These are phyloP conservation scores for Tinamus guttatus DNA, from an alignment of 2,113 vertebrate species.

Conservation along the genomic window DNA sequence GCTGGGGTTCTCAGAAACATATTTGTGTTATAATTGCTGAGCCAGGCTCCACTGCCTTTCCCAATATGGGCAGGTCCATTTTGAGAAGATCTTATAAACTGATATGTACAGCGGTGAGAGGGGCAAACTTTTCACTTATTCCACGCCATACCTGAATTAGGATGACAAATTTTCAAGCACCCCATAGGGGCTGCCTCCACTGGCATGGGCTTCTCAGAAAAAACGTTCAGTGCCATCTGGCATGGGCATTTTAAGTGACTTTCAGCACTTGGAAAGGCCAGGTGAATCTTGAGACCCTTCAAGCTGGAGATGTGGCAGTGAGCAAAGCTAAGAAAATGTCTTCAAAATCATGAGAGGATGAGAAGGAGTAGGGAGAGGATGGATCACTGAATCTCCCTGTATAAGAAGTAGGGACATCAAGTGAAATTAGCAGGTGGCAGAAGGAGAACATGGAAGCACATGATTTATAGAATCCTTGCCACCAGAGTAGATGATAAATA, in stretches of 20 bases:
- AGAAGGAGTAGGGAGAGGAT: not conserved
- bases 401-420: not conserved
- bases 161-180: not conserved
- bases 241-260: not conserved
- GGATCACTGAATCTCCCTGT: not conserved
- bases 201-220: not conserved
- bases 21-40: slow-evolving; percentile 28
- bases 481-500: not conserved
- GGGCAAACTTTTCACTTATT: not conserved
- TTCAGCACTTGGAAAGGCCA: not conserved
- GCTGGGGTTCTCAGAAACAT: slow-evolving; percentile 28
- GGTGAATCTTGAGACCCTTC: not conserved
- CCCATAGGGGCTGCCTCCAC: not conserved
- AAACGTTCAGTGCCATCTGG: not conserved
- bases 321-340: not conserved
- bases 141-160: not conserved
- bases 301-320: not conserved
- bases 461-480: not conserved
- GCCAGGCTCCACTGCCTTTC: not conserved
- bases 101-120: not conserved
- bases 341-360: not conserved
- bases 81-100: not conserved
- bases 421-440: not conserved
- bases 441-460: not conserved
- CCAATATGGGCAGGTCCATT: fast-evolving